A percentile compares a stretch with the other conserved stretches of the same genome.
Evolutionary conservation across 2,113 vertebrate genomes (phyloP).

Genomic region (Gopherus flavomarginatus): DNA sequence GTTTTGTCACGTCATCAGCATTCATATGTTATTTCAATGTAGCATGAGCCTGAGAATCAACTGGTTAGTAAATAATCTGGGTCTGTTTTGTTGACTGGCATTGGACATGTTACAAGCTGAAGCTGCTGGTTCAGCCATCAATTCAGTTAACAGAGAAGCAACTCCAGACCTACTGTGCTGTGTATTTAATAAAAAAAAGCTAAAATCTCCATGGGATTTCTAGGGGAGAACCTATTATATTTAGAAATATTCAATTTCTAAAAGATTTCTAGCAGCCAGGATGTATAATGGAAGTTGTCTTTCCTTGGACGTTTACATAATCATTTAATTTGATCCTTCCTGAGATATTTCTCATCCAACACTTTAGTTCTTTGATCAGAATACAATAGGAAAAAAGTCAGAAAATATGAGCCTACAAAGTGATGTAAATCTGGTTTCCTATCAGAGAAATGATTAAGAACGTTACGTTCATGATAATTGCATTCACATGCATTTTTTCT

Average conservation of each 20-base stretch:
- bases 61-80: not conserved
- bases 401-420: conserved; percentile 71
- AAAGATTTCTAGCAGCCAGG: conserved; percentile 42
- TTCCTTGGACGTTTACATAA: conserved; percentile 73
- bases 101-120: not conserved
- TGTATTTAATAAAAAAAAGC: conserved; percentile 36
- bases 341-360: conserved; percentile 56
- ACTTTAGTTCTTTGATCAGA: conserved; percentile 68
- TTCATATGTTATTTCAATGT: not conserved
- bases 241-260: conserved; percentile 28
- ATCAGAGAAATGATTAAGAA: conserved; percentile 70
- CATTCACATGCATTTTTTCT: conserved; percentile 51
- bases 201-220: conserved; percentile 33
- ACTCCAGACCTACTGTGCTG: not conserved
- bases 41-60: not conserved
- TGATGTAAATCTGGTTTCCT: conserved; percentile 70
- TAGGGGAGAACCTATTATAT: conserved; percentile 34
- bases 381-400: conserved; percentile 78
- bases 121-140: conserved; percentile 34
- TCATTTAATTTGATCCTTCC: conserved; percentile 67
- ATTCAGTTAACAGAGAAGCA: conserved; percentile 29
- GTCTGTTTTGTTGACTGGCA: conserved; percentile 24
- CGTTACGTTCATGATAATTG: conserved; percentile 71
- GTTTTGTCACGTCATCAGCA: not conserved
- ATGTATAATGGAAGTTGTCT: conserved; percentile 42